A percentile compares a stretch with the other conserved stretches of the same genome.
These are phyloP conservation scores for Tolmerus cingulatus DNA, from an alignment of 2,888 invertebrate genomes.

Conservation along the genomic window DNA sequence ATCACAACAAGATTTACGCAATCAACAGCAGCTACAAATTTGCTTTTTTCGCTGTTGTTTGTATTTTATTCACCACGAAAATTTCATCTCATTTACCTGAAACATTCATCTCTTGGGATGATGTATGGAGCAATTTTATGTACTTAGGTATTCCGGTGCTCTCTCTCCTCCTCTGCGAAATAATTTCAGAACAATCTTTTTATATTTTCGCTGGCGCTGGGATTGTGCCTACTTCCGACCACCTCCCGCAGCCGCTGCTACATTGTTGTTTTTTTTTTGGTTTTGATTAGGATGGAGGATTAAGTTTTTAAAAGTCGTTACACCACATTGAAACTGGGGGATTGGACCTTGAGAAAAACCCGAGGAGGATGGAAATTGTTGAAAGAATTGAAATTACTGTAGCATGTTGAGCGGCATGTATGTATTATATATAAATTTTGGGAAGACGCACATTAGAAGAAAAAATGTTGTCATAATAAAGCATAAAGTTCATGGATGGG, in stretches of 20 bases:
- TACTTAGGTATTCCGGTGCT: conserved; percentile 8
- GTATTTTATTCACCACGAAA: neutral
- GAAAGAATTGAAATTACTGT: neutral
- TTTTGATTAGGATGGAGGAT: neutral
- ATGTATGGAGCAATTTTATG: conserved; percentile 22
- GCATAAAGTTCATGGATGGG: neutral
- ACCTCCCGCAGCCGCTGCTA: neutral
- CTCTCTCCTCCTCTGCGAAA: neutral
- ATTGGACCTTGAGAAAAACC: neutral
- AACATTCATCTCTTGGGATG: conserved; percentile 27
- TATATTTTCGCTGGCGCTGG: neutral
- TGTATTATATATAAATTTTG: neutral
- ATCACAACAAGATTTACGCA: conserved; percentile 12
- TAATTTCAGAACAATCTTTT: conserved; percentile 4
- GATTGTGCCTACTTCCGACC: neutral
- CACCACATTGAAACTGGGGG: neutral
- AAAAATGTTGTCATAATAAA: neutral
- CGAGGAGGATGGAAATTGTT: neutral
- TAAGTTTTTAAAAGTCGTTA: neutral
- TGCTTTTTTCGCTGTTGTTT: neutral
- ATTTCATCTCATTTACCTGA: conserved; percentile 29
- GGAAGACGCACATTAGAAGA: neutral
- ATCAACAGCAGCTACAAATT: neutral
- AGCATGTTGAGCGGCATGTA: neutral
- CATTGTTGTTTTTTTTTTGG: neutral